These are phyloP conservation scores for Myocastor coypus DNA, from an alignment of 2,113 vertebrate species.

Conservation along the genomic window DNA sequence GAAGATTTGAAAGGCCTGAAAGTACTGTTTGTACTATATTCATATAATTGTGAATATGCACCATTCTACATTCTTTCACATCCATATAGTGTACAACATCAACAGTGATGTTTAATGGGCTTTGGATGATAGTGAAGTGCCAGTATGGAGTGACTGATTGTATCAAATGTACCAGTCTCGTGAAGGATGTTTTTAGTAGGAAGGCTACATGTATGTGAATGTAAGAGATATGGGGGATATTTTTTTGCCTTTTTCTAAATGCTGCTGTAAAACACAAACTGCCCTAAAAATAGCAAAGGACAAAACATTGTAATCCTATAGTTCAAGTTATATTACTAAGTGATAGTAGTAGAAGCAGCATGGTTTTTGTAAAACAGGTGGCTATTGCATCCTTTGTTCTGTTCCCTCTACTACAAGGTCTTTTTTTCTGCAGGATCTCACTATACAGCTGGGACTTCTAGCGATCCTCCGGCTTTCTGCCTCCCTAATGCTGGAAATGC, in stretches of 20 bases:
- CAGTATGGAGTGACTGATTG: background rate
- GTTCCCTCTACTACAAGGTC: too few relatives aligned
- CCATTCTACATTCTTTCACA: background rate
- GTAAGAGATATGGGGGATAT: background rate
- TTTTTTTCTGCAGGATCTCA: too few relatives aligned
- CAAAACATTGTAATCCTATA: background rate
- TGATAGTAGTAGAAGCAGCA: background rate
- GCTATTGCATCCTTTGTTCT: too few relatives aligned
- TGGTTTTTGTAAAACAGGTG: background rate
- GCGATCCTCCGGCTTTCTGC: too few relatives aligned
- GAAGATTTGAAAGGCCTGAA: background rate
- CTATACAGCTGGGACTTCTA: too few relatives aligned
- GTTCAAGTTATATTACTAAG: background rate
- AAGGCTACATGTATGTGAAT: background rate
- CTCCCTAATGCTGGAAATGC: too few relatives aligned
- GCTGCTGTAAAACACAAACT: background rate
- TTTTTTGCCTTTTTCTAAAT: background rate
- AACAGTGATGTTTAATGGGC: background rate
- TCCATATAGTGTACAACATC: background rate
- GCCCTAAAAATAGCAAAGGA: background rate
- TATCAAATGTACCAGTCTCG: background rate
- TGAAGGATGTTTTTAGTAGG: background rate
- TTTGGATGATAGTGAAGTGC: background rate
- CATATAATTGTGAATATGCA: background rate
- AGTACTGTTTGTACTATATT: background rate